Evolutionary conservation across 2,113 vertebrate species (phyloP), one percentile per base, ranked within the genome.

Genomic region (Sitta europaea): DNA sequence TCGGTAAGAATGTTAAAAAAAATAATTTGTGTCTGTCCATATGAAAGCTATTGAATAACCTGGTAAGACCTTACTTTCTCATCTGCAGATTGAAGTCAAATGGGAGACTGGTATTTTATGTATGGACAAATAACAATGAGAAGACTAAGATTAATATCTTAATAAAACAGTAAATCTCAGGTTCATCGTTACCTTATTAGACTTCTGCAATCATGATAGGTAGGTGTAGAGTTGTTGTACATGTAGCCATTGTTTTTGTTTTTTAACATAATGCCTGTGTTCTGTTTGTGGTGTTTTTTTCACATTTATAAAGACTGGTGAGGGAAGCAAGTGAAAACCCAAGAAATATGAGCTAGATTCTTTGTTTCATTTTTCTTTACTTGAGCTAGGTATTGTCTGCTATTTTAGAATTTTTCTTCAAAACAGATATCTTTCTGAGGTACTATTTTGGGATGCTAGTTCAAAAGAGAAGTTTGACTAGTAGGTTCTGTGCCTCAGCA

Each of bases 121-220:
- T 45, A 24, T 57, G 17, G 19, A 12, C 1, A 51, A 71, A 1
- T 53, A 47, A 65, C 19, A 38, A 3, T 58, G 35, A 24, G 24
- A 79, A 81, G 35, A 57, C 10, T 81, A 19, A 36, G 35, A 38
- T 42, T 78, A 57, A 81, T 86, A 58, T 57, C 20, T 43, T 85
- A 48, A 48, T 74, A 65, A 67, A 58, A 42, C 25, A 8, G 15
- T 78, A 87, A 42, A 72, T 85, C 40, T 85, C 33, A 68, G 12
- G 25, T 72, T 77, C 12, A 12, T 55, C 33, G 22, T 92, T 85
- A 50, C 24, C 28, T 78, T 55, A 5, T 92, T 92, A 50, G 25
- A 50, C 3, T 81, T 86, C 20, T 88, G 9, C 28, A 80, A 0
- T 33, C 19, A n/a, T 68, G 0, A 0, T n/a, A 38, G 8, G 3